A percentile compares a stretch with the other conserved stretches of the same genome.
Conservation (phyloP, 1,140 invertebrate genomes). For the Sweltsa coloradensis region DNA sequence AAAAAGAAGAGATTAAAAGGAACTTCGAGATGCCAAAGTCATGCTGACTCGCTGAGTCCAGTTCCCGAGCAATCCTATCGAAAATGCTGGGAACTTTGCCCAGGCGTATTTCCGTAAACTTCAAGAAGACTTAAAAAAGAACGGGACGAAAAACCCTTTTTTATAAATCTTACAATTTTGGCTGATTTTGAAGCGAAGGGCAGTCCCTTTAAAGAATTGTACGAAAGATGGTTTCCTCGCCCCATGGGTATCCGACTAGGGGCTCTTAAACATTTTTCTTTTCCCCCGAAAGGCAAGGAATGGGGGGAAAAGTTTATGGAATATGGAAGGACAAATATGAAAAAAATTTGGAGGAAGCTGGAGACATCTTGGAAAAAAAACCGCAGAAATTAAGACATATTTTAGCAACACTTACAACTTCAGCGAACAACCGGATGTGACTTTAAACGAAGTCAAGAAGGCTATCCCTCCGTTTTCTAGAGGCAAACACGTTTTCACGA, state of each 20-base stretch:
- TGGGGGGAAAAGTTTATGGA: constrained; percentile 62
- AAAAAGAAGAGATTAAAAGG: constrained; percentile 38
- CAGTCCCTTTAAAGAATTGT: constrained; percentile 45
- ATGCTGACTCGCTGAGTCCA: constrained; percentile 36
- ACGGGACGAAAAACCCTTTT: constrained; percentile 28
- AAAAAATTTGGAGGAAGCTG: constrained; percentile 58
- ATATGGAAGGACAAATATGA: constrained; percentile 54
- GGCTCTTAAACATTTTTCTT: constrained; percentile 70
- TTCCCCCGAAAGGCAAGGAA: constrained; percentile 61
- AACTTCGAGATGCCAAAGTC: constrained; percentile 36
- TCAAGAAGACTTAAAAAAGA: constrained; percentile 31
- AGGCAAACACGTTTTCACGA: constrained; percentile 61
- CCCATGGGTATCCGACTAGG: constrained; percentile 54
- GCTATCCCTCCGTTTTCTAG: constrained; percentile 60
- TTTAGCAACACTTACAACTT: constrained; percentile 51
- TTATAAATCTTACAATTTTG: constrained; percentile 47
- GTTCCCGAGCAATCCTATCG: constrained; percentile 24
- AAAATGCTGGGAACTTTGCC: constrained; percentile 29
- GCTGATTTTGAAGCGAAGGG: constrained; percentile 42
- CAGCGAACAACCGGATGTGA: constrained; percentile 42
- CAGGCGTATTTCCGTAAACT: constrained; percentile 42
- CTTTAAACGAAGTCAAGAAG: constrained; percentile 46
- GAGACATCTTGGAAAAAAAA: constrained; percentile 49
- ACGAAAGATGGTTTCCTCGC: constrained; percentile 47
- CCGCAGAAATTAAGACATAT: constrained; percentile 61